Evolutionary conservation across 2,888 invertebrate species (phyloP).

Genomic region (Neuroscelio doddi): DNA sequence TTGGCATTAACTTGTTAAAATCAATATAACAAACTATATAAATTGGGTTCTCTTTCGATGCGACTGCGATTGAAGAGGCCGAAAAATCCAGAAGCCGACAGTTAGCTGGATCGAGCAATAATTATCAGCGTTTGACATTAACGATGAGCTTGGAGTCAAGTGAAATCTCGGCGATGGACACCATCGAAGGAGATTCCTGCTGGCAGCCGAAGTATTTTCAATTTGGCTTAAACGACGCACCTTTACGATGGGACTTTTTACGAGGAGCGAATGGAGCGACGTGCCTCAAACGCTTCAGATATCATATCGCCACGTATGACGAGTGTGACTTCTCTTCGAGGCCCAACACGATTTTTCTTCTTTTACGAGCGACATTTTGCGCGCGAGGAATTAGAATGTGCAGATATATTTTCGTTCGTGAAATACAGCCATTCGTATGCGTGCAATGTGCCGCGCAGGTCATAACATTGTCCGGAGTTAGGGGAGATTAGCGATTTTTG

Average conservation of each 20-base stretch:
- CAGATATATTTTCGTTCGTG: constrained; percentile 3
- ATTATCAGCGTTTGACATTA: constrained; percentile 18
- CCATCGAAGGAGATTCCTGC: too few relatives aligned
- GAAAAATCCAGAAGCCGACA: constrained; percentile 15
- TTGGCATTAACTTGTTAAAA: constrained; percentile 13
- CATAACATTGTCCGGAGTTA: constrained; percentile 17
- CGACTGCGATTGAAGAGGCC: constrained; percentile 14
- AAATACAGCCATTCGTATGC: constrained; percentile 66
- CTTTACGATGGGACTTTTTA: too few relatives aligned
- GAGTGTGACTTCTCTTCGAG: constrained; percentile 1
- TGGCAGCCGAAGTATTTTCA: constrained; percentile 14
- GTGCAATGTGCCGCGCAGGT: constrained; percentile 23
- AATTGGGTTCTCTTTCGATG: constrained; percentile 9
- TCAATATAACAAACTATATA: neutral
- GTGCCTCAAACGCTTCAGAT: constrained; percentile 17
- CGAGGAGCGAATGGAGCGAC: constrained; percentile 30
- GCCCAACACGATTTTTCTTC: constrained; percentile 5
- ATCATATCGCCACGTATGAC: constrained; percentile 25
- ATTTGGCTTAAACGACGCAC: constrained; percentile 17
- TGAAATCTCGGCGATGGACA: neutral
- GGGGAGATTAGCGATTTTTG: too few relatives aligned
- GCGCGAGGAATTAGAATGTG: constrained; percentile 36
- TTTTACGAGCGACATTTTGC: constrained; percentile 12
- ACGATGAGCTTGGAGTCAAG: constrained; percentile 9
- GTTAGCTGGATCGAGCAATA: constrained; percentile 14